Evolutionary conservation across 2,797 vertebrate species (phyloP).

Genomic region (Telmatherina bonti): DNA sequence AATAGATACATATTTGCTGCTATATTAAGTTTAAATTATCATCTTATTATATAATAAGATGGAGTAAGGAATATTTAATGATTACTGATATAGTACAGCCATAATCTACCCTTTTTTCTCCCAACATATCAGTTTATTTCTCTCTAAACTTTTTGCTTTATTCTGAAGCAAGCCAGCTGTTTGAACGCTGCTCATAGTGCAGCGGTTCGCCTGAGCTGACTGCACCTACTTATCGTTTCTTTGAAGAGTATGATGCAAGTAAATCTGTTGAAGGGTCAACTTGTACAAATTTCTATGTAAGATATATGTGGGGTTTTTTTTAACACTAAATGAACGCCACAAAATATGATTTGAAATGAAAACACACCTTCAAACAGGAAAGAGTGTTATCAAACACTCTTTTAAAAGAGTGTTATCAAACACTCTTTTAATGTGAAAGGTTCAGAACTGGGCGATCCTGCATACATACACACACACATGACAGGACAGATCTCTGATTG

Average conservation of each 20-base stretch:
- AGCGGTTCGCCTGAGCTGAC: neutral
- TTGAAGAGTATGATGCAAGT: neutral
- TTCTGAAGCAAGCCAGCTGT: too few relatives aligned
- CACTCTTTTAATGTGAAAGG: constrained; percentile 3
- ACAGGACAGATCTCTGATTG: constrained; percentile 22
- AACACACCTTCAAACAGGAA: neutral
- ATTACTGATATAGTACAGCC: too few relatives aligned
- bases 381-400: neutral
- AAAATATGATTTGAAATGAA: neutral
- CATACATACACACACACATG: constrained; percentile 1
- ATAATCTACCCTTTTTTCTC: too few relatives aligned
- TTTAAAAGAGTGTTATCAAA: neutral
- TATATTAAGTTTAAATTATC: neutral
- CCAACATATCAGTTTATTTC: too few relatives aligned
- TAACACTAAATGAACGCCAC: neutral
- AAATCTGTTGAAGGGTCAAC: constrained; percentile 12
- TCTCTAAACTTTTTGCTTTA: too few relatives aligned
- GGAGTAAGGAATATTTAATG: neutral
- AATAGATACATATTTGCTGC: neutral
- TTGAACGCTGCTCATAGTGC: too few relatives aligned
- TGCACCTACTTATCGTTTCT: neutral
- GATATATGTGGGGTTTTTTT: neutral
- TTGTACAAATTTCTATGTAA: neutral
- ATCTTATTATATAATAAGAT: neutral
- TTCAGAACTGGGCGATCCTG: constrained; percentile 18